These are phyloP conservation scores for Rhinoraja longicauda DNA, from an alignment of 2,797 vertebrate species.

Conservation along the genomic window DNA sequence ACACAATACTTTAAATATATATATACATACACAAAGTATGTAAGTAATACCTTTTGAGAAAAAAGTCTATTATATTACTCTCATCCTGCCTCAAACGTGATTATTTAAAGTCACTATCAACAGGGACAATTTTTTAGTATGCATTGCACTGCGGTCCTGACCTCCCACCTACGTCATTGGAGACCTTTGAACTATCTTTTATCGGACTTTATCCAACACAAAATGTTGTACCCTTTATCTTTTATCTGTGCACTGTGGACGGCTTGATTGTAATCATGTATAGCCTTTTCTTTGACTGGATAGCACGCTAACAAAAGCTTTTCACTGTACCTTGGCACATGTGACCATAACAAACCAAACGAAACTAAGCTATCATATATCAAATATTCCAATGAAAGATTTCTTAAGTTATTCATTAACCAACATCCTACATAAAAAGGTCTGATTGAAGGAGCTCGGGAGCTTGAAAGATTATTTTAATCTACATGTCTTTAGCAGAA, in stretches of 20 bases:
- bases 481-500: background rate
- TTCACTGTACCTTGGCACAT: too few species aligned
- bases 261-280: too few species aligned
- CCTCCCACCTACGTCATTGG: too few species aligned
- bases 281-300: too few species aligned
- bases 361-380: background rate
- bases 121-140: background rate
- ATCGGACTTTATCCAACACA: too few species aligned
- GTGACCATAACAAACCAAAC: too few species aligned
- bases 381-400: constrained; percentile 19
- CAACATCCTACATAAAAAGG: background rate
- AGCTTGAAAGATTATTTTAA: background rate
- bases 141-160: background rate
- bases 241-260: too few species aligned
- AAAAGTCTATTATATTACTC: background rate
- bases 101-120: background rate
- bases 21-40: constrained; percentile 7
- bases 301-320: too few species aligned
- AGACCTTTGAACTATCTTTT: too few species aligned
- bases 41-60: background rate
- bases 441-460: background rate
- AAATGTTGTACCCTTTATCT: too few species aligned
- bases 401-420: background rate
- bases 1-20: constrained; percentile 19
- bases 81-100: background rate